Conservation (phyloP, 2,113 vertebrate genomes). For the Anseranas semipalmata region DNA sequence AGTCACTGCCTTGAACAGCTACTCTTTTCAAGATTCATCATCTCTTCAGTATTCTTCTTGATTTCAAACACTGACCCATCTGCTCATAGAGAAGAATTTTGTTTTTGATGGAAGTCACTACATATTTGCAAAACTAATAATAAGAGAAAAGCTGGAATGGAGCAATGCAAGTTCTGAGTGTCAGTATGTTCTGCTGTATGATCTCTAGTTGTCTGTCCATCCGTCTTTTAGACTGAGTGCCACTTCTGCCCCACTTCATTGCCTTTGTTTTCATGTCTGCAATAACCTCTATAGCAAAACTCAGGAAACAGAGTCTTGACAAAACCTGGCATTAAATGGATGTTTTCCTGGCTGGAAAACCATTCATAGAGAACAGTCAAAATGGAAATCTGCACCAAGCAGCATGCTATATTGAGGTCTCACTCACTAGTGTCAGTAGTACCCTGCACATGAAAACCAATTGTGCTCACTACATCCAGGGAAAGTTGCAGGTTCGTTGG, state of each 20-base stretch:
- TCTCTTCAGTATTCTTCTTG: background rate
- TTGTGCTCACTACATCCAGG: background rate
- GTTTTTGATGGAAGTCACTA: background rate
- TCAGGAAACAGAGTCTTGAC: background rate
- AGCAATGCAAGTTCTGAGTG: background rate
- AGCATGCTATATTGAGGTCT: background rate
- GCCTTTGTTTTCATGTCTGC: background rate
- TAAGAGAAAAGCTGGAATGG: background rate
- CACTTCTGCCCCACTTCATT: background rate
- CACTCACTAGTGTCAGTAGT: background rate
- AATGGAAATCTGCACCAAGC: background rate
- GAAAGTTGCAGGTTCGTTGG: background rate
- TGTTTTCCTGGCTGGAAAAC: background rate
- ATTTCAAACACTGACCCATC: background rate
- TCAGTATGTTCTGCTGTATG: background rate
- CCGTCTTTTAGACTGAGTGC: background rate
- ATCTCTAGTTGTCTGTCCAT: background rate
- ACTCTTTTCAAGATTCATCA: background rate
- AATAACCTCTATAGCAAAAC: background rate
- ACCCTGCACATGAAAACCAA: background rate
- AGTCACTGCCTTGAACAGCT: background rate
- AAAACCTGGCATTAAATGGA: background rate
- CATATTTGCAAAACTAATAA: background rate
- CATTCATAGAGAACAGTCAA: background rate
- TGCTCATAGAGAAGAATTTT: background rate